Evolutionary conservation across 2,797 vertebrate species (phyloP).

Genomic region (Tapirus indicus): DNA sequence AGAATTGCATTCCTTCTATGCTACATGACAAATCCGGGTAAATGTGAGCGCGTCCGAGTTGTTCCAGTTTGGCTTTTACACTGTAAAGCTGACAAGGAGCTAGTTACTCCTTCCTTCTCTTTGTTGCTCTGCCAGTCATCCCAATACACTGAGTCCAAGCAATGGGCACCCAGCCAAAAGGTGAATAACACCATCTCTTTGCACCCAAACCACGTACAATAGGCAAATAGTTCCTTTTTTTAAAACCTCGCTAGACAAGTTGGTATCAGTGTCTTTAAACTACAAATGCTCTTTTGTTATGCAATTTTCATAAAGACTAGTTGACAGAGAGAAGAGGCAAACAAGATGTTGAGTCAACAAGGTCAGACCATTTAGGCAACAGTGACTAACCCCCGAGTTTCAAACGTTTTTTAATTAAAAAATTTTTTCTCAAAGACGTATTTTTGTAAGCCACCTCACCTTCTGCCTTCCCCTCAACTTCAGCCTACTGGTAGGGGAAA

Average conservation of each 20-base stretch:
- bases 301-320: not conserved
- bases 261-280: constrained; percentile 48
- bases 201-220: constrained; percentile 7
- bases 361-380: not conserved
- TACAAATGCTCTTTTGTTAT: constrained; percentile 65
- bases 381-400: not conserved
- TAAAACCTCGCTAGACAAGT: constrained; percentile 57
- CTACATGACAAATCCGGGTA: not conserved
- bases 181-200: constrained; percentile 56
- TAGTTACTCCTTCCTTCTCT: not conserved
- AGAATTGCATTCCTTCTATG: not conserved
- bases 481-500: not conserved
- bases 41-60: not conserved
- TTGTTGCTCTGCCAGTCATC: not conserved
- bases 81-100: not conserved
- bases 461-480: not conserved
- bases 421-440: not conserved
- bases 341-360: not conserved
- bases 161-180: constrained; percentile 16
- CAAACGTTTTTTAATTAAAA: not conserved
- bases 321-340: not conserved
- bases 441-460: not conserved
- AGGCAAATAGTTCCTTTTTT: not conserved
- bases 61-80: not conserved
- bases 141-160: not conserved